Evolutionary conservation across 2,113 vertebrate genomes (phyloP), one percentile per base, ranked within the genome.

Genomic region (Chloropsis hardwickii): DNA sequence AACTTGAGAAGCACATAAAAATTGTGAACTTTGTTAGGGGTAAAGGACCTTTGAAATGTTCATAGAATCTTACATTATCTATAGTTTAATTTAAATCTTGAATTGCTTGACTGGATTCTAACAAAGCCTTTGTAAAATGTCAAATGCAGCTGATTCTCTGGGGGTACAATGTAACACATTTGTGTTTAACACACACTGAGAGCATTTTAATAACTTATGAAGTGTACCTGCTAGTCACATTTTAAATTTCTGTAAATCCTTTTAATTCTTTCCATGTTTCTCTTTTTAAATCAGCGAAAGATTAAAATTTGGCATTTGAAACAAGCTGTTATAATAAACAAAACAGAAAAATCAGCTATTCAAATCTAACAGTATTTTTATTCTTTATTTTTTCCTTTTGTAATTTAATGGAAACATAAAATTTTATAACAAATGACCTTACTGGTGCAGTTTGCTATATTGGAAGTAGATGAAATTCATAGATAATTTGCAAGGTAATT

Each of bases 61-160:
- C 23, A 45, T 82, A 37, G n/a, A 65, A 66, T 51, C 51, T 95
- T 83, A 72, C 7, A 35, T 42, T 76, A 56, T 28, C 70, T 93
- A 9, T n/a, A 66, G 69, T 89, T 86, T 60, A 80, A 91, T 70
- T 78, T 88, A 76, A 77, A 76, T 61, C 3, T 29, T 91, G 61
- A 85, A 56, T 76, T 86, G 6, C 67, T 83, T 94, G 56, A 62
- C 42, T 92, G 40, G 37, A 71, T 81, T 89, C 69, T 78, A 67
- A 81, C 65, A 96, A 94, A 95, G 31, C 20, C 37, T 65, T 67
- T 56, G 65, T 76, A 87, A 70, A 64, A 87, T 89, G 72, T 82
- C 91, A 90, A 91, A 71, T 28, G 35, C 62, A 73, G 47, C 31
- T 45, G 67, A 56, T 45, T 94, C 33, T 74, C n/a, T 13, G 7